Conservation (phyloP, 2,797 vertebrate genomes). For the Sebastolobus alascanus region DNA sequence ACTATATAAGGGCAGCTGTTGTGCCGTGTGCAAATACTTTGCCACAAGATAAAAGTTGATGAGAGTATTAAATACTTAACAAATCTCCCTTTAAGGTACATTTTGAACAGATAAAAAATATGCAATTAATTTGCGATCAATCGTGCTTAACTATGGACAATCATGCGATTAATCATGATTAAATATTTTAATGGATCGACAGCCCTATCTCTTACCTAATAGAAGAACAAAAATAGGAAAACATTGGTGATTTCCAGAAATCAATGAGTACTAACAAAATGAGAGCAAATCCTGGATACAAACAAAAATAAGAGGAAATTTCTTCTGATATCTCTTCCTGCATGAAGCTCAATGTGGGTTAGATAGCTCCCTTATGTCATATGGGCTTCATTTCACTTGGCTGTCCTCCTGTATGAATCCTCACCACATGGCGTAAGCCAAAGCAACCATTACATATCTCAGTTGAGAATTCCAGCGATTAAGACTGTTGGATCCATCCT, state of each 20-base stretch:
- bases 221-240: no score
- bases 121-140: no score
- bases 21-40: no score
- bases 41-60: no score
- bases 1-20: background rate
- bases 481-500: slow-evolving; percentile 35
- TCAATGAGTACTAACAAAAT: background rate
- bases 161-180: no score
- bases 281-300: background rate
- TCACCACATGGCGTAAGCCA: slow-evolving; percentile 35
- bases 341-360: slow-evolving; percentile 2
- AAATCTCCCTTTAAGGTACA: no score
- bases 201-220: no score
- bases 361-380: slow-evolving; percentile 40
- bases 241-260: background rate
- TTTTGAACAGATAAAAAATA: no score
- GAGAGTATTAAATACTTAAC: no score
- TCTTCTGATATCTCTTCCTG: background rate
- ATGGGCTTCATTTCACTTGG: slow-evolving; percentile 52
- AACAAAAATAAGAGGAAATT: background rate
- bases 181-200: no score
- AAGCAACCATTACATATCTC: slow-evolving; percentile 47
- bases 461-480: slow-evolving; percentile 42
- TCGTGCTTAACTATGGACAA: no score
- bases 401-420: background rate